Percentiles rank a stretch among this genome's conserved stretches.
These are phyloP conservation scores for Chrysocyon brachyurus DNA, from an alignment of 2,797 vertebrate species.

Conservation along the genomic window DNA sequence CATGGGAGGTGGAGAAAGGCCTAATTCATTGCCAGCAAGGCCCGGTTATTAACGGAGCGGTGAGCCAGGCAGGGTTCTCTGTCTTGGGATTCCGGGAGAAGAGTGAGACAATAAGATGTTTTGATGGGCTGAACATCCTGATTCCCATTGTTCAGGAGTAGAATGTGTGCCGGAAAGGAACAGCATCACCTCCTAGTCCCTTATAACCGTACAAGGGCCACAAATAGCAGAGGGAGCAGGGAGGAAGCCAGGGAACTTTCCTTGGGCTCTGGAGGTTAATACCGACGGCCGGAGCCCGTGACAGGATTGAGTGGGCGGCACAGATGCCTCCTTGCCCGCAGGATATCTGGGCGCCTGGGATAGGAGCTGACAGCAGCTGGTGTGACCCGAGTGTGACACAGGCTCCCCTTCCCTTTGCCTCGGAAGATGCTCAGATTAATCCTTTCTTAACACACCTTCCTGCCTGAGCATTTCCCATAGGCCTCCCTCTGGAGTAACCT, in stretches of 20 bases:
- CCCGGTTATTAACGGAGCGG: fast-evolving
- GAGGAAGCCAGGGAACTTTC: background rate
- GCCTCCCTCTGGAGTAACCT: background rate
- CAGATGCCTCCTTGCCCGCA: background rate
- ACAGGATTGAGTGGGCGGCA: background rate
- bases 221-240: background rate
- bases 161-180: background rate
- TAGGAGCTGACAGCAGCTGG: background rate
- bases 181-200: background rate
- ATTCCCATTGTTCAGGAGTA: background rate
- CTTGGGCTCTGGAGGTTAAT: background rate
- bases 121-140: background rate
- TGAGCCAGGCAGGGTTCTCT: background rate
- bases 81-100: background rate
- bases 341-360: background rate
- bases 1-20: fast-evolving
- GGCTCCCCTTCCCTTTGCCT: background rate
- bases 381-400: background rate
- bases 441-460: constrained; percentile 25
- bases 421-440: background rate
- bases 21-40: fast-evolving
- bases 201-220: background rate
- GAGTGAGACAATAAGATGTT: background rate
- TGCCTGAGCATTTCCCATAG: background rate
- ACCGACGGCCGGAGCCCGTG: fast-evolving